Evolutionary conservation across 2,888 invertebrate genomes (phyloP).

Genomic region (Chesias legatella): DNA sequence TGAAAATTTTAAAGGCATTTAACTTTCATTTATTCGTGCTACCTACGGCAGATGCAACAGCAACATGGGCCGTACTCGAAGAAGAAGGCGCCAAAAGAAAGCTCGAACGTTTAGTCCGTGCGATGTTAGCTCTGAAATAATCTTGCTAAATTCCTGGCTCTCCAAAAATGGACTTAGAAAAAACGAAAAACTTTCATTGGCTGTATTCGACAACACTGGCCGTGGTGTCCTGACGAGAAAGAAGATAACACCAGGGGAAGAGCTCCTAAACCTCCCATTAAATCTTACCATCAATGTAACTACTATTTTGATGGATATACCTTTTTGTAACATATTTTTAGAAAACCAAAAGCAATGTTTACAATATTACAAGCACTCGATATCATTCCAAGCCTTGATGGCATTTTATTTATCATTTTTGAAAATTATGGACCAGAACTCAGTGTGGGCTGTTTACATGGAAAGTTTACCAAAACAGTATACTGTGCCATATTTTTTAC

Average conservation of each 20-base stretch:
- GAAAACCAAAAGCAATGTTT: constrained; percentile 68
- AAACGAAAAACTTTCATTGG: constrained; percentile 77
- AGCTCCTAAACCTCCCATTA: constrained; percentile 81
- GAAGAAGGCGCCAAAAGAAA: constrained; percentile 58
- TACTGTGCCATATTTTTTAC: constrained; percentile 85
- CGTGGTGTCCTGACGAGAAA: constrained; percentile 86
- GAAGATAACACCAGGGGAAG: constrained; percentile 76
- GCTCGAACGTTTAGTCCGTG: constrained; percentile 51
- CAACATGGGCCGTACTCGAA: constrained; percentile 76
- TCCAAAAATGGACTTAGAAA: constrained; percentile 77
- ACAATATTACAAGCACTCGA: constrained; percentile 48
- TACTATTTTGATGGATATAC: constrained; percentile 75
- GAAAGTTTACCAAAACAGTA: constrained; percentile 84
- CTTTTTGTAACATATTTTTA: constrained; percentile 73
- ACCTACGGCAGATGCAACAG: no score
- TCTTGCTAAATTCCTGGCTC: constrained; percentile 79
- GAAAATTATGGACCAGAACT: constrained; percentile 74
- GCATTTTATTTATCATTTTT: constrained; percentile 87
- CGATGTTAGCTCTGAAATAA: constrained; percentile 56
- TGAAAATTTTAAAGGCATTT: no score
- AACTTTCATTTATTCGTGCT: no score
- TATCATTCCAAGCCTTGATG: constrained; percentile 86
- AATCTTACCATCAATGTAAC: constrained; percentile 80
- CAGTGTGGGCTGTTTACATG: constrained; percentile 84
- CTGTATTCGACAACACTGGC: constrained; percentile 84